These are phyloP conservation scores for Cephus nigrinus DNA, from an alignment of 2,888 invertebrate species.

Conservation along the genomic window DNA sequence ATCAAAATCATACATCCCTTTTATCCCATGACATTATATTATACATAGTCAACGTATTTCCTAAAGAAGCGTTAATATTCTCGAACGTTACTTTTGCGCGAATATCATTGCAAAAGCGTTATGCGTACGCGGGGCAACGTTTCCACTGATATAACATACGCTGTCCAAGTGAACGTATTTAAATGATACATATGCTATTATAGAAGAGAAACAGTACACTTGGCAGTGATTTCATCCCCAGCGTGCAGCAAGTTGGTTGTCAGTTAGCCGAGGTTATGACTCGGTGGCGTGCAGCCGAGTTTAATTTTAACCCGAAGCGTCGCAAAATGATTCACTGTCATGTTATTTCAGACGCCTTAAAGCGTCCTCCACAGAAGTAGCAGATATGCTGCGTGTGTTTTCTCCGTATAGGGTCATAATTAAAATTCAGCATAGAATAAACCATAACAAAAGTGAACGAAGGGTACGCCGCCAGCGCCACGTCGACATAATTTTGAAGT, in stretches of 20 bases:
- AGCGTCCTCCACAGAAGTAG: not conserved
- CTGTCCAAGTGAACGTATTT: not conserved
- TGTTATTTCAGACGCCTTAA: conserved; percentile 20
- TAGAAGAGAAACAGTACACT: conserved; percentile 14
- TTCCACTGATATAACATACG: not conserved
- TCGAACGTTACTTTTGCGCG: not conserved
- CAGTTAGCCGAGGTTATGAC: conserved; percentile 47
- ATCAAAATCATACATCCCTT: no score
- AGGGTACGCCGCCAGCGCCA: not conserved
- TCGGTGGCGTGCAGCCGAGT: conserved; percentile 19
- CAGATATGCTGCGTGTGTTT: not conserved
- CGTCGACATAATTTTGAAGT: not conserved
- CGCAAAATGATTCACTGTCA: conserved; percentile 18
- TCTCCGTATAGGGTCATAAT: not conserved
- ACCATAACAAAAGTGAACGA: not conserved
- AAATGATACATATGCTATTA: not conserved
- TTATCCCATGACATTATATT: no score
- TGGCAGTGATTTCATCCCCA: conserved; percentile 35
- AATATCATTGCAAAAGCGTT: not conserved
- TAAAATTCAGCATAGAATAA: not conserved
- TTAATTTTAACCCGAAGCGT: conserved; percentile 28
- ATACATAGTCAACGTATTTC: not conserved
- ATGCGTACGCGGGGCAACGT: not conserved
- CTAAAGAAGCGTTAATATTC: not conserved
- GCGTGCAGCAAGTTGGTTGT: conserved; percentile 24